A percentile compares a stretch with the other conserved stretches of the same genome.
phyloP scores from a whole-genome alignment of 2,888 invertebrate species.

The Peribatodes rhomboidaria region DNA sequence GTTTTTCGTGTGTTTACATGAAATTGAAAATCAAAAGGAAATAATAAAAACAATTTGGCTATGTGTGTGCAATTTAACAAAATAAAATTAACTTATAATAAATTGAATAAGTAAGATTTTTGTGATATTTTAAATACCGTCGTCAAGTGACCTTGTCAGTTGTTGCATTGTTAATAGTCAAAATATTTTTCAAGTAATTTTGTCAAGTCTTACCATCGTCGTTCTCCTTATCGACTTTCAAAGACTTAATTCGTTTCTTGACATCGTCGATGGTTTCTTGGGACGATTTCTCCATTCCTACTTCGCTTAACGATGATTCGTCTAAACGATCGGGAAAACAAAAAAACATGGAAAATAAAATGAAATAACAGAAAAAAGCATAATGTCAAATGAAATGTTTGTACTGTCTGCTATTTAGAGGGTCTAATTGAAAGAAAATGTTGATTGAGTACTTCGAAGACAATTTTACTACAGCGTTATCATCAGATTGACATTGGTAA shows the following conservation, averaged over 20 bases:
- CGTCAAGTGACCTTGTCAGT: background rate
- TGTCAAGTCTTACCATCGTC: slow-evolving; percentile 77
- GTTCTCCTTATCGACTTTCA: slow-evolving; percentile 81
- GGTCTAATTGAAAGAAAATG: background rate
- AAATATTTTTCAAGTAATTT: slow-evolving; percentile 19
- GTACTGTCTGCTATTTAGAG: background rate
- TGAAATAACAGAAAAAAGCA: slow-evolving; percentile 39
- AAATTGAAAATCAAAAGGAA: slow-evolving; percentile 29
- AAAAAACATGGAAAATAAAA: slow-evolving; percentile 49
- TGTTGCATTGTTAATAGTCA: background rate
- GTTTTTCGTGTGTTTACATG: background rate
- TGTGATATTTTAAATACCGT: slow-evolving; percentile 8
- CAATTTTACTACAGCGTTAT: background rate
- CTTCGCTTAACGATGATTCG: slow-evolving; percentile 70
- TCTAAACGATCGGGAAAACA: slow-evolving; percentile 52
- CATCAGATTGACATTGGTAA: background rate
- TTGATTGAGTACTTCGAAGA: background rate
- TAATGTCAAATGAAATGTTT: slow-evolving; percentile 34
- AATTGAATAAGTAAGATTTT: slow-evolving; percentile 12
- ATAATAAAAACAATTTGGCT: slow-evolving; percentile 58
- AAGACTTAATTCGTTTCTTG: slow-evolving; percentile 79
- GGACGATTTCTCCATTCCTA: slow-evolving; percentile 69
- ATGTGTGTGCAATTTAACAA: slow-evolving; percentile 50
- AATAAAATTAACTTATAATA: slow-evolving; percentile 37
- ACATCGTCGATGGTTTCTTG: slow-evolving; percentile 79